phyloP scores from a whole-genome alignment of 2,888 invertebrate genomes.

The Polydrusus pterygomalis region DNA sequence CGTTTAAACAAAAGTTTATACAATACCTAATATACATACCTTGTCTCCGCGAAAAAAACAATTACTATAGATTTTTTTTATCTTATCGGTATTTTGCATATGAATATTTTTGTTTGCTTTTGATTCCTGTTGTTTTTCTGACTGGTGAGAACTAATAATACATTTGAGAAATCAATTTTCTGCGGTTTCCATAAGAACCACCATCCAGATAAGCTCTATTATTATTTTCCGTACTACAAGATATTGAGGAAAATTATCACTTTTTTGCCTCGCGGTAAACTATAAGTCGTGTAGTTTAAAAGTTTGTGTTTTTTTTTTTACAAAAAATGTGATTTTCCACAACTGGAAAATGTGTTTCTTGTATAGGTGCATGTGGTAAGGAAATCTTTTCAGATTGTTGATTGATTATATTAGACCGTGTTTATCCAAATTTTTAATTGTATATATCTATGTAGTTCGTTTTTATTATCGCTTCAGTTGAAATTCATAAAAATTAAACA shows the following conservation, averaged over 20 bases:
- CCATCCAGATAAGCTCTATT: not conserved
- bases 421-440: too few relatives aligned
- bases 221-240: not conserved
- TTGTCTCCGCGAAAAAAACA: constrained; percentile 35
- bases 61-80: constrained; percentile 30
- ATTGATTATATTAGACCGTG: too few relatives aligned
- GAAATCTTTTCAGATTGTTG: too few relatives aligned
- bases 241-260: too few relatives aligned
- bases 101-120: constrained; percentile 22
- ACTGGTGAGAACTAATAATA: constrained; percentile 10
- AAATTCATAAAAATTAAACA: too few relatives aligned
- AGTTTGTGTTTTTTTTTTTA: too few relatives aligned
- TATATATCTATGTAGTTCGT: too few relatives aligned
- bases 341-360: not conserved
- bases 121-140: constrained; percentile 8
- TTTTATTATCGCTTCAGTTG: too few relatives aligned
- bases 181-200: constrained; percentile 9
- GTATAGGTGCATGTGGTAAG: not conserved
- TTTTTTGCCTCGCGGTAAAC: too few relatives aligned
- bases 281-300: too few relatives aligned
- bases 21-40: not conserved
- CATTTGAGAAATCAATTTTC: constrained; percentile 9
- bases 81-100: constrained; percentile 43
- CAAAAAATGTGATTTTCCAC: not conserved
- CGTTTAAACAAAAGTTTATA: constrained; percentile 6